These are phyloP conservation scores for Galago senegalensis DNA, from an alignment of 2,797 vertebrate species.

Conservation along the genomic window DNA sequence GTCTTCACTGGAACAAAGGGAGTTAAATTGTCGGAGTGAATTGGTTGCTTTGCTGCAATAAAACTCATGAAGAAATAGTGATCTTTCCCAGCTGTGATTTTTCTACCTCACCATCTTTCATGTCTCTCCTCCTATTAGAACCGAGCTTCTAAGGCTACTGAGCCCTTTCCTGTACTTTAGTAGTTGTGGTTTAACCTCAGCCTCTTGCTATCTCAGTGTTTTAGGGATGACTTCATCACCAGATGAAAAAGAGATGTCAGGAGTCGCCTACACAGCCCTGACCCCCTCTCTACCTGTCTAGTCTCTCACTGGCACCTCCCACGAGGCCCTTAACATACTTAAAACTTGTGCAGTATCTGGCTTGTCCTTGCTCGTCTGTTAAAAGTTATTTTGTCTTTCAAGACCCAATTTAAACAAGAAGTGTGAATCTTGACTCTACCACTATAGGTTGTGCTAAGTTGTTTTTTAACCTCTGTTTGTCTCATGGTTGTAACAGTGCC, in stretches of 20 bases:
- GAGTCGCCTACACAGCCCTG: background rate
- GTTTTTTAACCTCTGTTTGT: background rate
- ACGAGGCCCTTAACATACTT: background rate
- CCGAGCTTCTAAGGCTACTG: background rate
- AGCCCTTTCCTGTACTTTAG: background rate
- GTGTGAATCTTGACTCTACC: background rate
- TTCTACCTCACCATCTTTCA: background rate
- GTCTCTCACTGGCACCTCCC: background rate
- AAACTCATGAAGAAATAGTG: background rate
- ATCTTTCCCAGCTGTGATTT: background rate
- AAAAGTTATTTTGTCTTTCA: background rate
- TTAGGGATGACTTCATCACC: background rate
- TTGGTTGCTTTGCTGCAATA: background rate
- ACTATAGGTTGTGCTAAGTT: background rate
- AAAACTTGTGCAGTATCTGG: background rate
- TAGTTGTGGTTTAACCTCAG: background rate
- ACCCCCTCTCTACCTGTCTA: background rate
- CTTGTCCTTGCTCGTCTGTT: background rate
- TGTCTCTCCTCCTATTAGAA: background rate
- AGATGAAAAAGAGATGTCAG: background rate
- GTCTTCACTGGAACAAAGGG: slow-evolving; percentile 13
- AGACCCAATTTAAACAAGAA: background rate
- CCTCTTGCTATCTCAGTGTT: background rate
- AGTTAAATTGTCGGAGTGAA: slow-evolving; percentile 44
- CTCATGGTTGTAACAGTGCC: background rate